Conservation (phyloP, 92 coral and sea anemone genomes). For the Micromussa lordhowensis region DNA sequence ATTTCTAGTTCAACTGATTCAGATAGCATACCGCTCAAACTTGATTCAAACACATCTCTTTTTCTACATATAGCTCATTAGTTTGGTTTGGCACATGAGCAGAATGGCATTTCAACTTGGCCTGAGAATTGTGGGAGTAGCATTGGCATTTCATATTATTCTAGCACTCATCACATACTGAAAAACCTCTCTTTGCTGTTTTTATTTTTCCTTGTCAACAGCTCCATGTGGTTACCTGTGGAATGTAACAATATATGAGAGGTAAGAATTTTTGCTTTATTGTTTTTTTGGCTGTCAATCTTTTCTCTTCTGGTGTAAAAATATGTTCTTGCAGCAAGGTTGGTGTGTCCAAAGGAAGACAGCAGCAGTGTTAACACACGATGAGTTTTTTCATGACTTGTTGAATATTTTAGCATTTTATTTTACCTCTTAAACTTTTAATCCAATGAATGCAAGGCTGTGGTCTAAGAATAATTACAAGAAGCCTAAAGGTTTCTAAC, state of each 20-base stretch:
- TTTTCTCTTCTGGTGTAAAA: too few relatives aligned
- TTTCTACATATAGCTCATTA: not conserved
- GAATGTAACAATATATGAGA: not conserved
- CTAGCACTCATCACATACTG: not conserved
- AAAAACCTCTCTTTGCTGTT: not conserved
- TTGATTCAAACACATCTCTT: not conserved
- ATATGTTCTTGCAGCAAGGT: too few relatives aligned
- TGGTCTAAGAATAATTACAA: too few relatives aligned
- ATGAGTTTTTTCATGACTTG: not conserved
- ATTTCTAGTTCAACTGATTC: not conserved
- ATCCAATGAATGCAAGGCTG: not conserved
- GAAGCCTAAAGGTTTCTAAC: too few relatives aligned
- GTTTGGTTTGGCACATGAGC: not conserved
- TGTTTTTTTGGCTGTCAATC: not conserved
- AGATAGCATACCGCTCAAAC: not conserved
- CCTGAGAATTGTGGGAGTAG: not conserved
- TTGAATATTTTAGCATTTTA: not conserved
- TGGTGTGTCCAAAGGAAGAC: not conserved
- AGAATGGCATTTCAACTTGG: not conserved
- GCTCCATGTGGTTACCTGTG: constrained; percentile 2
- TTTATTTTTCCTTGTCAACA: not conserved
- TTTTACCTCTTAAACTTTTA: not conserved
- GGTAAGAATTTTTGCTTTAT: constrained; percentile 11
- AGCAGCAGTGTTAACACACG: not conserved
- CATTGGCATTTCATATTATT: not conserved